Conservation (phyloP, 2,888 invertebrate genomes). For the Hermodice carunculata region DNA sequence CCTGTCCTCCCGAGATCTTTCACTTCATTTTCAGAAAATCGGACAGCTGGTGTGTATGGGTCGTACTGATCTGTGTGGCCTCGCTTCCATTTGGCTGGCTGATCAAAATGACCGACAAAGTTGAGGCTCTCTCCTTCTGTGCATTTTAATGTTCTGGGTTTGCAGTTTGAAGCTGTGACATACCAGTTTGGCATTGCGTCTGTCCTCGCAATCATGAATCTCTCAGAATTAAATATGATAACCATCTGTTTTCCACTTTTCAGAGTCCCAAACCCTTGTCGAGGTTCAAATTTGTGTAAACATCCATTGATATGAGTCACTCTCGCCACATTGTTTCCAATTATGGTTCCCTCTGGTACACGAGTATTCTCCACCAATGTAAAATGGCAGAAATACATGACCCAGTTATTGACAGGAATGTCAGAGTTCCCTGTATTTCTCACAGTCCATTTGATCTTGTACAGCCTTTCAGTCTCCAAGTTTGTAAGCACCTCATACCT, state of each 20-base stretch:
- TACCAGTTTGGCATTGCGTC: conserved; percentile 54
- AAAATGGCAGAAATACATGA: conserved; percentile 42
- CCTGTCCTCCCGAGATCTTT: conserved; percentile 2
- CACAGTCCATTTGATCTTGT: too few relatives aligned
- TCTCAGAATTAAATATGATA: conserved; percentile 33
- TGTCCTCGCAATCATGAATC: conserved; percentile 42
- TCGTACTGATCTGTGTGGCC: background rate
- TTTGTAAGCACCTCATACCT: too few relatives aligned
- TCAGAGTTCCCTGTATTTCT: conserved; percentile 44
- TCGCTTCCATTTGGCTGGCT: conserved; percentile 5
- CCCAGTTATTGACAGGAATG: conserved; percentile 44
- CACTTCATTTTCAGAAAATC: background rate
- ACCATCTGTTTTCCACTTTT: conserved; percentile 28
- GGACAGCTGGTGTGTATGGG: background rate
- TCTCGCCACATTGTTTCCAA: conserved; percentile 32
- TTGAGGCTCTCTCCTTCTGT: conserved; percentile 45
- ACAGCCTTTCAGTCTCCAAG: too few relatives aligned
- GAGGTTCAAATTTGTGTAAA: conserved; percentile 41
- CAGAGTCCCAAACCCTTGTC: conserved; percentile 25
- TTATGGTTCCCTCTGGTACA: conserved; percentile 3
- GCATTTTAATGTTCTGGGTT: conserved; percentile 39
- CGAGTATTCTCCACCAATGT: conserved; percentile 26
- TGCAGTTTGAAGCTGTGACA: conserved; percentile 33
- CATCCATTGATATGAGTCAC: conserved; percentile 46
- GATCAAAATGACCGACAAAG: conserved; percentile 31